Evolutionary conservation across 2,888 invertebrate species (phyloP).

Genomic region (Amphipyra berbera): DNA sequence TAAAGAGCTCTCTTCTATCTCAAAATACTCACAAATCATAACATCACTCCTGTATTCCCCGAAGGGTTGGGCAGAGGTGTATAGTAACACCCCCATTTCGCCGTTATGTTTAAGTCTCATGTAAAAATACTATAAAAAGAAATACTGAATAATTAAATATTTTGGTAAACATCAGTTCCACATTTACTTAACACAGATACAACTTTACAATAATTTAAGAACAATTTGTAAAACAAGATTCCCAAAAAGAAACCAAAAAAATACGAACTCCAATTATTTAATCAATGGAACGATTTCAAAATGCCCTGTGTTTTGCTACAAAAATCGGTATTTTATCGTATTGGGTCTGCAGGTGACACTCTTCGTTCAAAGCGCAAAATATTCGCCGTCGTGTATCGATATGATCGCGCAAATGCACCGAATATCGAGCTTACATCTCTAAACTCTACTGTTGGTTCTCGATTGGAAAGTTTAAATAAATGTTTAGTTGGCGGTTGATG

Average conservation of each 20-base stretch:
- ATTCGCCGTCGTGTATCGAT: conserved; percentile 83
- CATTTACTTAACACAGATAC: neutral
- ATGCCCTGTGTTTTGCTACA: conserved; percentile 56
- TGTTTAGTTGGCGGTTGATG: neutral
- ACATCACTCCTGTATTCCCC: too few relatives aligned
- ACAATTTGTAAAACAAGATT: neutral
- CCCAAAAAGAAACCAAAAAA: neutral
- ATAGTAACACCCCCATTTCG: too few relatives aligned
- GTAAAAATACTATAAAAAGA: too few relatives aligned
- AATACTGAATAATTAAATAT: too few relatives aligned
- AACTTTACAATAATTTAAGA: neutral
- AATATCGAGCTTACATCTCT: conserved; percentile 76
- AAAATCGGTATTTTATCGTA: conserved; percentile 74
- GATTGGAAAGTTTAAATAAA: conserved; percentile 21
- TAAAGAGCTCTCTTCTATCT: too few relatives aligned
- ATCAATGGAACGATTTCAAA: conserved; percentile 51
- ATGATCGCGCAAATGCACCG: conserved; percentile 78
- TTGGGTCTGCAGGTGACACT: conserved; percentile 69
- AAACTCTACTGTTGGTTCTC: conserved; percentile 65
- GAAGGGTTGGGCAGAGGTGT: too few relatives aligned
- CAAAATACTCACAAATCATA: too few relatives aligned
- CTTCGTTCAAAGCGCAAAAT: conserved; percentile 78
- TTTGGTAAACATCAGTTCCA: neutral
- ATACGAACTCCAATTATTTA: conserved; percentile 18
- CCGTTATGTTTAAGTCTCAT: too few relatives aligned